Evolutionary conservation across 2,797 vertebrate species (phyloP), one percentile per base, ranked within the genome.

Genomic region (Mormyrus hasselquistii): DNA sequence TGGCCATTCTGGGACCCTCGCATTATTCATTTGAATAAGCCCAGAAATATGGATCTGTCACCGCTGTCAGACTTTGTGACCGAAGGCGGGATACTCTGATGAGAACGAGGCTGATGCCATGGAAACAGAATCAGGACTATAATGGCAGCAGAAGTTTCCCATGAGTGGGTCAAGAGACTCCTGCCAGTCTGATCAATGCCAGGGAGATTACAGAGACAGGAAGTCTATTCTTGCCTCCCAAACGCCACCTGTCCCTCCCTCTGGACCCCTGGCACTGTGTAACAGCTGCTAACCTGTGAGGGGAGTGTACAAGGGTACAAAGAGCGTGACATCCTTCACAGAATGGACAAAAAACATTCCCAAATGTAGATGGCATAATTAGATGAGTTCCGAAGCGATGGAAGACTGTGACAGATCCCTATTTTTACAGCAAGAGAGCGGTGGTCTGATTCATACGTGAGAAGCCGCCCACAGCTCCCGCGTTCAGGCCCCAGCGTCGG

Each of bases 31-130:
- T 50, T 84, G 44, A 84, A 84, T 52, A 14, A 84, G 49, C 22
- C 47, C 44, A 14, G 82, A 84, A 83, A 84, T 52, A 84, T 49
- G 47, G 82, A 52, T 84, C 82, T 84, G 82, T 84, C 82, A 84
- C 47, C n/a, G 82, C 47, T 50, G 82, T 25, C 22, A 84, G 82
- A 84, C n/a, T 84, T 49, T 84, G 19, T 52, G 22, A 52, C 82
- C 44, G 47, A 19, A 52, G 82, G 82, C 22, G 44, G n/a, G 82
- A 84, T 47, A 47, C n/a, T 84, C 82, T 25, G 49, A 49, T 83
- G 79, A 83, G 41, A 52, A 86, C 14, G 0, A 25, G 50, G 84
- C 84, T 52, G 49, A 86, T 86, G 52, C 84, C 52, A 86, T 86
- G 29, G 53, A 87, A 57, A 55, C 29, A 41, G 50, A 52, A 84